Evolutionary conservation across 2,113 vertebrate genomes (phyloP).

Genomic region (Forbesichthys agassizii): DNA sequence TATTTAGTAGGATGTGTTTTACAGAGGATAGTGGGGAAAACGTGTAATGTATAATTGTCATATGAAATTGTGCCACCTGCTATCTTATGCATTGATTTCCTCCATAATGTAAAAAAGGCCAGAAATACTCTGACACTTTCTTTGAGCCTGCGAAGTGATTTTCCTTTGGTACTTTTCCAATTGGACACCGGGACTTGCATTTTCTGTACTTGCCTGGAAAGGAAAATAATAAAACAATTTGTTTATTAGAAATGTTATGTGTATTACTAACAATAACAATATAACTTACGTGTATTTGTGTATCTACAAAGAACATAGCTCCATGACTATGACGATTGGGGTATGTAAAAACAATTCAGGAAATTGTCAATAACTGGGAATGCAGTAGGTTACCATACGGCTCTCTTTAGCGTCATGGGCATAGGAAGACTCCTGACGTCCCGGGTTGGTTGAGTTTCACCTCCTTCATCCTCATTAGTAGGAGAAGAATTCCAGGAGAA

Average conservation of each 20-base stretch:
- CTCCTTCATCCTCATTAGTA: slow-evolving; percentile 19
- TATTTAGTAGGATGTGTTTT: not conserved
- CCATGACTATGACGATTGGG: not conserved
- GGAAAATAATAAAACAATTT: not conserved
- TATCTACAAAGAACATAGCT: too few species aligned
- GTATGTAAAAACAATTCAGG: not conserved
- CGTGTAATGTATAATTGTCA: not conserved
- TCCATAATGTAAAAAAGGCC: slow-evolving; percentile 68
- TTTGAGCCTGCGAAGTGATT: slow-evolving; percentile 49
- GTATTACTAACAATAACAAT: too few species aligned
- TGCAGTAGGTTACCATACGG: slow-evolving; percentile 56
- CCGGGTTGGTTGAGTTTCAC: not conserved
- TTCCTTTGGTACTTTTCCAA: slow-evolving; percentile 57
- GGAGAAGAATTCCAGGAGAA: slow-evolving; percentile 44
- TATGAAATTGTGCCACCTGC: slow-evolving; percentile 63
- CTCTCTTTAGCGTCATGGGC: slow-evolving; percentile 69
- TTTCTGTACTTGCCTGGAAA: slow-evolving; percentile 71
- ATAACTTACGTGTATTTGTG: too few species aligned
- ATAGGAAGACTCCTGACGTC: slow-evolving; percentile 54
- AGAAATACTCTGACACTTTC: slow-evolving; percentile 28
- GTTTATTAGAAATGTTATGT: not conserved
- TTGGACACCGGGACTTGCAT: slow-evolving; percentile 60
- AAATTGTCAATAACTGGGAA: not conserved
- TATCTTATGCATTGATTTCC: slow-evolving; percentile 72
- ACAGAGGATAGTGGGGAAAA: not conserved